Evolutionary conservation across 2,888 invertebrate species (phyloP).

Genomic region (Odontomyia ornata): DNA sequence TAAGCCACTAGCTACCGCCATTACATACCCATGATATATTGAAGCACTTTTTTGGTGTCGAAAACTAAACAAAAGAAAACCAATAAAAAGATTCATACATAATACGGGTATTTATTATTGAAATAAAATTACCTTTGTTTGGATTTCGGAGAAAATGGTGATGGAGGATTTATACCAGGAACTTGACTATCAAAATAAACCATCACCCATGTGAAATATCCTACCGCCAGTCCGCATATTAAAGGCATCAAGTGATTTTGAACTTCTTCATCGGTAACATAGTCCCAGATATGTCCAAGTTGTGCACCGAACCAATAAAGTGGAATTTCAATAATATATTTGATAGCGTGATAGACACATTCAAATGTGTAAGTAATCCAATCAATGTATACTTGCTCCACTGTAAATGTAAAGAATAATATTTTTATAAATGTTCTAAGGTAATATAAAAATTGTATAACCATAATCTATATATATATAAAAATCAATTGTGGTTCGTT

Average conservation of each 20-base stretch:
- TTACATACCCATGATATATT: conserved; percentile 65
- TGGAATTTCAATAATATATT: background rate
- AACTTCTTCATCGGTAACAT: conserved; percentile 56
- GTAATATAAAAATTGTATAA: too few relatives aligned
- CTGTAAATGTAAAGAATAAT: background rate
- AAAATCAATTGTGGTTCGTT: too few relatives aligned
- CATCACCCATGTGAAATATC: conserved; percentile 69
- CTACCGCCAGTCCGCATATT: conserved; percentile 65
- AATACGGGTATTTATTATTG: background rate
- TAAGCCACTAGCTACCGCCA: conserved; percentile 65
- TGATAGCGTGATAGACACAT: conserved; percentile 52
- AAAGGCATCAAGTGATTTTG: conserved; percentile 55
- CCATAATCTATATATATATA: too few relatives aligned
- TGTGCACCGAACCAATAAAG: background rate
- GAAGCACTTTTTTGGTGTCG: conserved; percentile 57
- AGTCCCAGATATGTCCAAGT: conserved; percentile 51
- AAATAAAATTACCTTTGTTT: conserved; percentile 60
- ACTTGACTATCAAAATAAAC: conserved; percentile 71
- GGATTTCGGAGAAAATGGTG: conserved; percentile 67
- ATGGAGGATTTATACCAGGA: conserved; percentile 70
- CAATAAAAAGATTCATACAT: conserved; percentile 51
- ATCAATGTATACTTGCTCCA: conserved; percentile 4
- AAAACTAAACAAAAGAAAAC: conserved; percentile 54
- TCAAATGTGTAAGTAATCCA: conserved; percentile 53
- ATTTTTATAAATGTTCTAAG: background rate